Evolutionary conservation across 2,113 vertebrate species (phyloP).

Genomic region (Vulpes ferrilata): DNA sequence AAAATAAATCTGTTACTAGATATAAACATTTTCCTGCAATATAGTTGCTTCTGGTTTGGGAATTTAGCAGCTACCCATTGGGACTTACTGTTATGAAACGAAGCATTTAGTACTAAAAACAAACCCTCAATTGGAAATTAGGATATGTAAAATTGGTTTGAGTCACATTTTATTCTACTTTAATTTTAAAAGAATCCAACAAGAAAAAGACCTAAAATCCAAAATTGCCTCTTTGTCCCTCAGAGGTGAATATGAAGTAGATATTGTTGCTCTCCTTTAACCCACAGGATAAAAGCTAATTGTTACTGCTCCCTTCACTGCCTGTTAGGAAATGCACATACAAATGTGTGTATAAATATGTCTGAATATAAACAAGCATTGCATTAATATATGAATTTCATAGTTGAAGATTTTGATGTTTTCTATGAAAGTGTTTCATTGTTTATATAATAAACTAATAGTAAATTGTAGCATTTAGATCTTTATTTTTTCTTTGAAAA

Average conservation of each 20-base stretch:
- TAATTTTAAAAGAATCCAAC: conserved; percentile 52
- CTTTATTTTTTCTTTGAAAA: conserved; percentile 39
- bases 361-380: not conserved
- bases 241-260: conserved; percentile 28
- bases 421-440: conserved; percentile 5
- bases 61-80: conserved; percentile 48
- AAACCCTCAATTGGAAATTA: conserved; percentile 48
- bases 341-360: not conserved
- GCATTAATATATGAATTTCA: not conserved
- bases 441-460: not conserved
- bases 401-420: not conserved
- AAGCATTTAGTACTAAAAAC: conserved; percentile 49
- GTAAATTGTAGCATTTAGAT: not conserved
- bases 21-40: conserved; percentile 34
- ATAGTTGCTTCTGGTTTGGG: conserved; percentile 44
- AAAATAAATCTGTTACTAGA: not conserved
- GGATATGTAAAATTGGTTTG: not conserved
- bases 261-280: not conserved
- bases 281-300: conserved; percentile 49
- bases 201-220: conserved; percentile 59
- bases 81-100: conserved; percentile 4
- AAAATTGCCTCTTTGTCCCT: conserved; percentile 56
- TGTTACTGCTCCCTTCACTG: not conserved
- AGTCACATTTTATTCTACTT: conserved; percentile 36
- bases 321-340: not conserved